These are phyloP conservation scores for Anguilla pacifica DNA, from an alignment of 2,797 vertebrate genomes.

Conservation along the genomic window DNA sequence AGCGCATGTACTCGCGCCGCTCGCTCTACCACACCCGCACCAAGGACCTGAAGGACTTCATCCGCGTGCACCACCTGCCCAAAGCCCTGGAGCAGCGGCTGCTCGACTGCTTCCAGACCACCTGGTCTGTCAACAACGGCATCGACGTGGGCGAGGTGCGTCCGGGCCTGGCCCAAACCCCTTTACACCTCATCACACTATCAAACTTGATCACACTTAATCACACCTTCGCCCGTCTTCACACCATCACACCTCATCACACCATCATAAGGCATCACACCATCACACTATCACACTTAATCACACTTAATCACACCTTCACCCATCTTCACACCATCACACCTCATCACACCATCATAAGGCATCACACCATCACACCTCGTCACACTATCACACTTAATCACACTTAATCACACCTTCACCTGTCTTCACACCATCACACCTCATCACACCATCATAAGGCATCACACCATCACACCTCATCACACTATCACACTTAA, in stretches of 20 bases:
- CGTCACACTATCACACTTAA: too few species aligned
- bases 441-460: too few species aligned
- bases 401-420: too few species aligned
- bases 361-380: too few species aligned
- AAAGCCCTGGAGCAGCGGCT: constrained; percentile 62
- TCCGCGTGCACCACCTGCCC: constrained; percentile 65
- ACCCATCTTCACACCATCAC: neutral
- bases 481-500: neutral
- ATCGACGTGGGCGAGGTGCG: constrained; percentile 55
- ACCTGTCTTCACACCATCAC: too few species aligned
- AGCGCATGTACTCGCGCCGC: constrained; percentile 68
- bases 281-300: neutral
- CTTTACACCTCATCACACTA: neutral
- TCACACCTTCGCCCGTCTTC: too few species aligned
- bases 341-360: neutral
- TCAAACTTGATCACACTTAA: neutral
- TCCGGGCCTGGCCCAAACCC: neutral
- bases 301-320: neutral
- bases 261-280: neutral
- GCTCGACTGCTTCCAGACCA: constrained; percentile 58
- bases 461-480: neutral
- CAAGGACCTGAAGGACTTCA: constrained; percentile 71
- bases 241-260: too few species aligned
- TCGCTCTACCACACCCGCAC: constrained; percentile 70
- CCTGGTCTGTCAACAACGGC: constrained; percentile 59